Evolutionary conservation across 2,113 vertebrate species (phyloP).

Genomic region (Xiphophorus couchianus): DNA sequence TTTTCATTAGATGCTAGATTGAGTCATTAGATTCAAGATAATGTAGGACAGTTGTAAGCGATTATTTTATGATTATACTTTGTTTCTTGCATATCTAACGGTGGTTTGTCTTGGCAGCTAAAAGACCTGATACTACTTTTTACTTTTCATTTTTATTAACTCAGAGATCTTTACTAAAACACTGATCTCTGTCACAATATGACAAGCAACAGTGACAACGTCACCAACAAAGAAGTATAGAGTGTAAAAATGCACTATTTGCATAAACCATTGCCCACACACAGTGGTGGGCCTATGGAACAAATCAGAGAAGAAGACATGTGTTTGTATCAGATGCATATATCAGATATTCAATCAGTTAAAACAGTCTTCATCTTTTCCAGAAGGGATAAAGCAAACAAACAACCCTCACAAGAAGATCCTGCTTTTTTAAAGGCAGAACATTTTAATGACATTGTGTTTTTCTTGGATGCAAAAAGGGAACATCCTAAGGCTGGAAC

Average conservation of each 20-base stretch:
- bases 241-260: conserved; percentile 16
- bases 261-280: conserved; percentile 23
- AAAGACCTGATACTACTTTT: conserved; percentile 7
- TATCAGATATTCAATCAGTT: background rate
- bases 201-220: background rate
- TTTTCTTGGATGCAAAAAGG: too few species aligned
- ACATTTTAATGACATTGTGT: too few species aligned
- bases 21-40: too few species aligned
- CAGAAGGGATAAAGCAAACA: too few species aligned
- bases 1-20: too few species aligned
- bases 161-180: conserved; percentile 12
- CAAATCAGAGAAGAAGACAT: conserved; percentile 33
- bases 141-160: conserved; percentile 6
- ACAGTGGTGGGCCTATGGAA: conserved; percentile 42
- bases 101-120: conserved; percentile 4
- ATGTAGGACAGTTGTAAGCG: too few species aligned
- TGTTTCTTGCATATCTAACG: conserved; percentile 4
- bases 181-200: background rate
- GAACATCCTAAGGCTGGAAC: too few species aligned
- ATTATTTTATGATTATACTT: too few species aligned
- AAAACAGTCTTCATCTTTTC: too few species aligned
- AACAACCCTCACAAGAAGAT: too few species aligned
- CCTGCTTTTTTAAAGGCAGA: too few species aligned
- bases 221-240: background rate
- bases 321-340: conserved; percentile 12